These are phyloP conservation scores for Probaryconus sp. DNA, from an alignment of 1,140 invertebrate species.

Conservation along the genomic window DNA sequence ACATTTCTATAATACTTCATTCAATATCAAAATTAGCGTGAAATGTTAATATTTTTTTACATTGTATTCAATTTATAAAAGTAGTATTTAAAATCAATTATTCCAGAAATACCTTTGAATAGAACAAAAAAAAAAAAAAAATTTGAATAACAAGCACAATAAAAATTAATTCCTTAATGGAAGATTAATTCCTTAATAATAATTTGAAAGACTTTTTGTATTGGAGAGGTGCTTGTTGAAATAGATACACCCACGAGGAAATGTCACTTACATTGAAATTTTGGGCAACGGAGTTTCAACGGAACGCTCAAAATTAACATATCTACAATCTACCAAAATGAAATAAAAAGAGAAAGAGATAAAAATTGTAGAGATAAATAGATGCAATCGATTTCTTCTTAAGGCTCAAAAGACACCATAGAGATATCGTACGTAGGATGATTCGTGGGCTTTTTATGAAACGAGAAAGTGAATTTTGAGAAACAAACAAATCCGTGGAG, in stretches of 20 bases:
- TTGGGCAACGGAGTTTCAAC: constrained; percentile 17
- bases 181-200: constrained; percentile 50
- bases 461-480: constrained; percentile 36
- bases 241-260: constrained; percentile 40
- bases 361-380: constrained; percentile 38
- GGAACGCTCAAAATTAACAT: constrained; percentile 38
- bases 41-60: too few relatives aligned
- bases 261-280: constrained; percentile 5
- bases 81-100: too few relatives aligned
- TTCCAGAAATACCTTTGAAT: constrained; percentile 12
- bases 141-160: constrained; percentile 52
- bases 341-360: too few relatives aligned
- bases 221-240: constrained; percentile 28
- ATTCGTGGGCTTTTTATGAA: constrained; percentile 43
- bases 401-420: constrained; percentile 17
- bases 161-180: constrained; percentile 18
- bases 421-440: constrained; percentile 18
- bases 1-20: too few relatives aligned
- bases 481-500: constrained; percentile 19
- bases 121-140: not conserved
- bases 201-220: constrained; percentile 23
- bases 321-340: constrained; percentile 38
- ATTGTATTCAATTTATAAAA: too few relatives aligned
- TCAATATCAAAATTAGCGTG: too few relatives aligned
- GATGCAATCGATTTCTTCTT: constrained; percentile 48